Base-by-base conservation (phyloP, 2,113 vertebrate genomes). In the Cettia cetti region DNA sequence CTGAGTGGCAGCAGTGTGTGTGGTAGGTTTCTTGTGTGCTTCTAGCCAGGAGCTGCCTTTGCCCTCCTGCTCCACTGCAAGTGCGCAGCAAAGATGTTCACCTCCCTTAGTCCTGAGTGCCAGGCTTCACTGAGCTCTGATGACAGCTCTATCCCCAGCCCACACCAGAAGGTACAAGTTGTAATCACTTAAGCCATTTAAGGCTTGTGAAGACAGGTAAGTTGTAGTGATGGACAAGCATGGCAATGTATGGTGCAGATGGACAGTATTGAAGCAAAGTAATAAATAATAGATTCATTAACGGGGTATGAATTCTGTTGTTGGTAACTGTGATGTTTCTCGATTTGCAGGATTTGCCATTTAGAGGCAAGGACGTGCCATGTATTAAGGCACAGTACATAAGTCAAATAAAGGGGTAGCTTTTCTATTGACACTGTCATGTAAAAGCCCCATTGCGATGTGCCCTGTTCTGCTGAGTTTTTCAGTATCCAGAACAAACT, bases 111-210 rank as follows among this genome's bases (percentile, higher is more conserved):
- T 52, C 50, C 19, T 42, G 33, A 18, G 40, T 42, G 37, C 44
- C n/a, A 69, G 24, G 54, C 40, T 85, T 37, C 37, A 66, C 39
- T 37, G 23, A 47, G 31, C 54, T 80, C 50, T 42, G 50, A n/a
- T 0, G 0, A 19, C 0, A 0, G 13, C 50, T 47, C 49, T 44
- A 4, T 65, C 20, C 30, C 8, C n/a, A 26, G 30, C 59, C 22
- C 23, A 10, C 27, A 40, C n/a, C 56, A 80, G 79, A 74, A 87
- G 42, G 42, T 69, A 50, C 31, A 91, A 79, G 40, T 37, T 88
- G 44, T 66, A 53, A 76, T 56, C 30, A 11, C 54, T 90, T 86
- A 65, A 94, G 59, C 50, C 12, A 45, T 30, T 89, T 26, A 53
- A 57, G 21, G 33, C 35, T 60, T 72, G 35, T 71, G 20, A 52